Evolutionary conservation across 2,888 invertebrate genomes (phyloP).

Genomic region (Nemoura dubitans): DNA sequence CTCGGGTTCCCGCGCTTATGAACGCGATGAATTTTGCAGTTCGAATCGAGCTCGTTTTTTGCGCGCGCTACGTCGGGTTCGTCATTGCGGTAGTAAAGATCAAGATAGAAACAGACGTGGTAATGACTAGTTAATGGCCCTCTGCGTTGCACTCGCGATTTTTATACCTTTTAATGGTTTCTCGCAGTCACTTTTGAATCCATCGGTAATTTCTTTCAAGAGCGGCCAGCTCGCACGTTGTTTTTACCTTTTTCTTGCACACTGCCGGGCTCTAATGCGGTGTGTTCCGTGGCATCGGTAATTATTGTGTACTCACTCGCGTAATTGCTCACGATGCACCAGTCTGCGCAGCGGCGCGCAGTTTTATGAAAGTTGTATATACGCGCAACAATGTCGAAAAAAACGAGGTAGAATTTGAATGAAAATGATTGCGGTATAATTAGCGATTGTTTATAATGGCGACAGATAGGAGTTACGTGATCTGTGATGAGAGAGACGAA

Average conservation of each 20-base stretch:
- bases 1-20: neutral
- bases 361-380: neutral
- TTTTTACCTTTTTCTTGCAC: neutral
- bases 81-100: neutral
- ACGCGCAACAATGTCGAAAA: neutral
- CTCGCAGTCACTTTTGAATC: conserved; percentile 12
- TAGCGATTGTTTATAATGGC: conserved; percentile 28
- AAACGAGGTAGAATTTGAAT: neutral
- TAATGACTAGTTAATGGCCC: conserved; percentile 19
- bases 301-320: conserved; percentile 34
- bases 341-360: neutral
- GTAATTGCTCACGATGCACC: conserved; percentile 19
- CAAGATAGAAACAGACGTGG: neutral
- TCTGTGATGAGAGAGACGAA: neutral
- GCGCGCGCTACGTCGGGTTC: neutral
- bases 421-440: conserved; percentile 27
- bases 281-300: conserved; percentile 25
- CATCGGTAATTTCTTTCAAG: conserved; percentile 30
- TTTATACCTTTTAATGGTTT: conserved; percentile 36
- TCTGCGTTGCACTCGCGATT: neutral
- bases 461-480: neutral
- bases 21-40: neutral
- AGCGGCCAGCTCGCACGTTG: neutral
- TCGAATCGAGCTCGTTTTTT: neutral
- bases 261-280: neutral